phyloP scores from a whole-genome alignment of 2,113 vertebrate species.

The Cyprinodon variegatus region DNA sequence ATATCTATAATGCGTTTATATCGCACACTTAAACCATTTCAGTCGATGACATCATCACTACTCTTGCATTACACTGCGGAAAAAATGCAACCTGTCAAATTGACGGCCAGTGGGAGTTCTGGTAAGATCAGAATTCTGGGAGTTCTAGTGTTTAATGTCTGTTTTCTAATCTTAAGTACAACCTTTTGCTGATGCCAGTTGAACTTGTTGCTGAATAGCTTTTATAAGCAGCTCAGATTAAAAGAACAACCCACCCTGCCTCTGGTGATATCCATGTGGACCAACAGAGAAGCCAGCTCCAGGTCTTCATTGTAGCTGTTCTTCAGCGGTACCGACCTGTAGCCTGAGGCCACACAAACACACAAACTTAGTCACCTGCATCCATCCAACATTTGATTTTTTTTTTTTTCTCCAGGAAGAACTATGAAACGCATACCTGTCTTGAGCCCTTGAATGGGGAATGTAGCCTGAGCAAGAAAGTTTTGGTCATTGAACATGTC shows the following conservation, averaged over 20 bases:
- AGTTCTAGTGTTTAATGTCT: background rate
- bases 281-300: constrained; percentile 92
- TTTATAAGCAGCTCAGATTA: background rate
- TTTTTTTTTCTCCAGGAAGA: background rate
- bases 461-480: constrained; percentile 96
- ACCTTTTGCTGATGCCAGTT: background rate
- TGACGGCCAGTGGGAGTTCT: too few relatives aligned
- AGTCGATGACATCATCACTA: too few relatives aligned
- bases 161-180: background rate
- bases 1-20: too few relatives aligned
- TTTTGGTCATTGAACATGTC: constrained; percentile 99
- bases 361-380: too few relatives aligned
- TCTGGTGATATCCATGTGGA: constrained; percentile 88
- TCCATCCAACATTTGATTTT: background rate
- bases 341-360: constrained; percentile 78
- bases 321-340: constrained; percentile 93
- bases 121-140: too few relatives aligned
- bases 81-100: too few relatives aligned
- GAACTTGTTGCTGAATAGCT: background rate
- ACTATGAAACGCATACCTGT: constrained; percentile 79
- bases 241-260: constrained; percentile 81
- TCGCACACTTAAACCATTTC: too few relatives aligned
- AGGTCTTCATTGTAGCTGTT: constrained; percentile 98
- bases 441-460: constrained; percentile 92
- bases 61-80: too few relatives aligned